Evolutionary conservation across 2,797 vertebrate species (phyloP).

Genomic region (Scleropages formosus): DNA sequence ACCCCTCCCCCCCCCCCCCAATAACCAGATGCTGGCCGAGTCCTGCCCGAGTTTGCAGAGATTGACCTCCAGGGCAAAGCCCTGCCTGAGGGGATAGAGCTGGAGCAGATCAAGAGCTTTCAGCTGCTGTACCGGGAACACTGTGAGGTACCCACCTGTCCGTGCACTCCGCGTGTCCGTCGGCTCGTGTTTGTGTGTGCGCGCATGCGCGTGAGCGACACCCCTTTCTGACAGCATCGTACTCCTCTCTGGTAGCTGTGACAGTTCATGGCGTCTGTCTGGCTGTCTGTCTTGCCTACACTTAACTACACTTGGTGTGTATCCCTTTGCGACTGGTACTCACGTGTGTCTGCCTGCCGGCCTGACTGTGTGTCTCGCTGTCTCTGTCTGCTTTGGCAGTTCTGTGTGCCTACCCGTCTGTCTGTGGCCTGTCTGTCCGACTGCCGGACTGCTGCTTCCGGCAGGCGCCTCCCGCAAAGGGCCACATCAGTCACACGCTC

Average conservation of each 20-base stretch:
- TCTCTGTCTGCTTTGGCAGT: not conserved
- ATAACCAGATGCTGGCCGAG: conserved; percentile 80
- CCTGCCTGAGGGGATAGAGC: conserved; percentile 80
- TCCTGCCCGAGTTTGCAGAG: conserved; percentile 85
- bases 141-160: conserved; percentile 78
- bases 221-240: too few relatives aligned
- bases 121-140: conserved; percentile 92
- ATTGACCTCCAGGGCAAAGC: conserved; percentile 84
- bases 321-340: too few relatives aligned
- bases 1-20: not conserved
- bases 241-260: too few relatives aligned
- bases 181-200: not conserved
- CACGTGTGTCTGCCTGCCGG: not conserved
- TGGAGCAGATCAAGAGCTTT: conserved; percentile 87
- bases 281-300: too few relatives aligned
- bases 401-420: not conserved
- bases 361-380: not conserved
- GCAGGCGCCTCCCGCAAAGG: not conserved
- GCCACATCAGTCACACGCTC: too few relatives aligned
- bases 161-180: conserved; percentile 2
- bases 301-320: too few relatives aligned
- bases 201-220: too few relatives aligned
- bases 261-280: too few relatives aligned
- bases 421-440: not conserved
- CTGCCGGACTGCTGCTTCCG: not conserved